Percentiles rank a stretch among this genome's conserved stretches.
Conservation (phyloP, 2,888 invertebrate genomes). For the Pantelozetes paolii region DNA sequence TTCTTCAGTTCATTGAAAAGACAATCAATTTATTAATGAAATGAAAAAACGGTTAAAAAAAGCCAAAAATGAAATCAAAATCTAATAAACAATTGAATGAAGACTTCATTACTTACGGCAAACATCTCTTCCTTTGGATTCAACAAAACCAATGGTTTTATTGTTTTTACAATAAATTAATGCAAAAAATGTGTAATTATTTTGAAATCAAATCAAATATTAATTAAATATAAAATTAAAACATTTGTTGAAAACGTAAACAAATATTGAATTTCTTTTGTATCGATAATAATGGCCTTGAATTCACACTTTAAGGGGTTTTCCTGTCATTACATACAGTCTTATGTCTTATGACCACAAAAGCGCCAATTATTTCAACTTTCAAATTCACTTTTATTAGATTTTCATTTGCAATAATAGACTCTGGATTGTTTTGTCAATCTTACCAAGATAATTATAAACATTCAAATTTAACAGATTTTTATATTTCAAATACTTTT, state of each 20-base stretch:
- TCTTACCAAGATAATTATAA: too few relatives aligned
- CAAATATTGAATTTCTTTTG: not conserved
- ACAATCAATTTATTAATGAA: not conserved
- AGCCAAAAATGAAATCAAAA: not conserved
- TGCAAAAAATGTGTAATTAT: too few relatives aligned
- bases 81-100: not conserved
- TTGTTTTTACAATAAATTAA: not conserved
- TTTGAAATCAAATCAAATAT: not conserved
- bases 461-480: too few relatives aligned
- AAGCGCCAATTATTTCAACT: not conserved
- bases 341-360: too few relatives aligned
- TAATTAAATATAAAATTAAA: not conserved
- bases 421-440: too few relatives aligned
- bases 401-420: too few relatives aligned
- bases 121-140: not conserved
- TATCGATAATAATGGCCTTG: slow-evolving; percentile 14
- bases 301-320: not conserved
- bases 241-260: slow-evolving; percentile 4
- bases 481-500: too few relatives aligned
- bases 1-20: not conserved
- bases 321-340: not conserved
- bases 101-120: slow-evolving; percentile 38
- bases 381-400: not conserved
- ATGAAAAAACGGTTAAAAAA: not conserved
- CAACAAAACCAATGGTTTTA: not conserved